Percentiles rank a stretch among this genome's conserved stretches.
Evolutionary conservation across 2,113 vertebrate species (phyloP).

Genomic region (Brachyhypopomus occidentalis): DNA sequence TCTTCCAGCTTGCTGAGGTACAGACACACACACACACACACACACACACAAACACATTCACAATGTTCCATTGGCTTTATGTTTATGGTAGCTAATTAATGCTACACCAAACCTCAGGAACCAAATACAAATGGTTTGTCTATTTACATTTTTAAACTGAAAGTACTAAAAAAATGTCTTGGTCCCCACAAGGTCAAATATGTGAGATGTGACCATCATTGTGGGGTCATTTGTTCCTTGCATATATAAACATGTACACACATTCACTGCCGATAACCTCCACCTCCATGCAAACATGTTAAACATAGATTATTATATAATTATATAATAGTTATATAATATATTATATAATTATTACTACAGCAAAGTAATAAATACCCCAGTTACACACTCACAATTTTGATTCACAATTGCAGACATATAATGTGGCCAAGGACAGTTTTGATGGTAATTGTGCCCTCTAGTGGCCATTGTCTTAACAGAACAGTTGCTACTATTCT

Average conservation of each 20-base stretch:
- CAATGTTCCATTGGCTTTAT: neutral
- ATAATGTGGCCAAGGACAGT: conserved; percentile 5
- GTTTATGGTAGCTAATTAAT: too few relatives aligned
- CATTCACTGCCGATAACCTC: neutral
- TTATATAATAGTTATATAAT: too few relatives aligned
- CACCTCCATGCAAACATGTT: neutral
- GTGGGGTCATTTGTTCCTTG: too few relatives aligned
- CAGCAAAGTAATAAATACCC: neutral
- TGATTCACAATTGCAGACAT: neutral
- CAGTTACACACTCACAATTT: conserved; percentile 23
- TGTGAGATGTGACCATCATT: too few relatives aligned
- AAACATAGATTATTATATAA: too few relatives aligned
- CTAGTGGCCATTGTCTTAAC: neutral
- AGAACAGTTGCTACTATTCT: neutral
- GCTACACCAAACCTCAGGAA: too few relatives aligned
- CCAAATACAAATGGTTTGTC: too few relatives aligned
- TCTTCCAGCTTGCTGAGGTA: conserved; percentile 90
- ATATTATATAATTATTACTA: neutral
- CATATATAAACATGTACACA: too few relatives aligned
- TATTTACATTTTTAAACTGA: too few relatives aligned
- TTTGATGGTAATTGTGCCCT: conserved; percentile 15
- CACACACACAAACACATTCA: neutral
- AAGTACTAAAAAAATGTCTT: too few relatives aligned
- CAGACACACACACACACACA: conserved; percentile 11
- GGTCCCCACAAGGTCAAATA: too few relatives aligned